Evolutionary conservation across 2,888 invertebrate species (phyloP), one percentile per base, ranked within the genome.

Genomic region (Cantharis rustica): DNA sequence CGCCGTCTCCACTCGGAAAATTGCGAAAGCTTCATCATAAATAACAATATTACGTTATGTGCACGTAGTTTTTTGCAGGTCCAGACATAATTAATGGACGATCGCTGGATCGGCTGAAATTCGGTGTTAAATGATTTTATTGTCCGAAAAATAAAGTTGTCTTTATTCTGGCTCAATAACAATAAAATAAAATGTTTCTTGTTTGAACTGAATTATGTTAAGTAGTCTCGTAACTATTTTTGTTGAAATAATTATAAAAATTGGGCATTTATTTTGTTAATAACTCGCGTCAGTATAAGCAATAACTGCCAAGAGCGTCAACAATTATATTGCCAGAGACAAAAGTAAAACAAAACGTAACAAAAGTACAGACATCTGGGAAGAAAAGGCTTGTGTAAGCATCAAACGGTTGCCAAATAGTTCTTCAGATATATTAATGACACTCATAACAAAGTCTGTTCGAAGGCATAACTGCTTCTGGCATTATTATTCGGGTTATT

Each of bases 301-400:
- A 75, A 73, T 78, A 78, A 78, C 68, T 78, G 78, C 78, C 78
- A 78, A 75, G 75, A 70, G 66, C 73, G 78, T 75, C 78, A 78
- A 75, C 78, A 78, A 78, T 78, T 78, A 75, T 78, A 75, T 71
- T 73, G 78, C 73, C 78, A 78, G 75, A 73, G 72, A 78, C 75
- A 75, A 78, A 75, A 78, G 75, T 75, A 78, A 78, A 78, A 75
- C 73, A 75, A 78, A 75, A 78, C 75, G 71, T 71, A 75, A 78
- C 74, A 77, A 77, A 77, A 74, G 72, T 75, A 62, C 26, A 74
- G 75, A 75, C 77, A 77, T 75, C 77, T 77, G 77, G 75, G 68
- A 73, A 75, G 71, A 71, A 77, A 75, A 72, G 71, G 75, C 72
- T 75, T 72, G 77, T 75, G 75, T 77, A 75, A 75, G 77, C 63